These are phyloP conservation scores for Drosophila sproati DNA, from an alignment of 1,140 invertebrate species.

Conservation along the genomic window DNA sequence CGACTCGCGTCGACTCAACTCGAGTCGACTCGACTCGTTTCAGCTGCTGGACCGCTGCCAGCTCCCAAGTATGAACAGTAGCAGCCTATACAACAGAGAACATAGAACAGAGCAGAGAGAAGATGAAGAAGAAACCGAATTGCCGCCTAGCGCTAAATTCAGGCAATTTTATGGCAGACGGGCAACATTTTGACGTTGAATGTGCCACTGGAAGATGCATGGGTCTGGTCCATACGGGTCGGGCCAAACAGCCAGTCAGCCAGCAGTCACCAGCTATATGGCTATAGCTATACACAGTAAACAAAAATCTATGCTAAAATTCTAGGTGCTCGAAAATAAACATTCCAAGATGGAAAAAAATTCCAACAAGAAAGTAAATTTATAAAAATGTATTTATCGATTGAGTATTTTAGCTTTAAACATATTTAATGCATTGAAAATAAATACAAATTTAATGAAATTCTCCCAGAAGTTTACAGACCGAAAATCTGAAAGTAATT, in stretches of 20 bases:
- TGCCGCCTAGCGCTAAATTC: conserved; percentile 72
- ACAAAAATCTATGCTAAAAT: neutral
- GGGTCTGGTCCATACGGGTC: conserved; percentile 53
- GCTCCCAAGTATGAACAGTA: conserved; percentile 53
- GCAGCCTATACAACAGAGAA: conserved; percentile 25
- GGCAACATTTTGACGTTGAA: conserved; percentile 69
- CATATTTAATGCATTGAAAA: no score
- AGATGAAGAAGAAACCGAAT: conserved; percentile 5
- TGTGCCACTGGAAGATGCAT: conserved; percentile 76
- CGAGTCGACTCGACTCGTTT: neutral
- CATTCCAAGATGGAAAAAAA: no score
- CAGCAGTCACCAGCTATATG: neutral
- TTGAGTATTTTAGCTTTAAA: no score
- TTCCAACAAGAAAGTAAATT: no score
- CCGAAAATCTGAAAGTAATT: no score
- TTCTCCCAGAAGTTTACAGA: no score
- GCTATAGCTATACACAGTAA: neutral
- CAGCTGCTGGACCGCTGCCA: conserved; percentile 67
- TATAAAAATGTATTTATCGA: no score
- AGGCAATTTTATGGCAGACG: conserved; percentile 77
- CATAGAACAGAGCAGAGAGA: neutral
- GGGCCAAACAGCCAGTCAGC: neutral
- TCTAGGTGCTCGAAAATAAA: no score
- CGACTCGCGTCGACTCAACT: conserved; percentile 8
- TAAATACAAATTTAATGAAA: no score